phyloP scores from a whole-genome alignment of 1,140 invertebrate genomes.

The Pseudomyrmex cubaensis region DNA sequence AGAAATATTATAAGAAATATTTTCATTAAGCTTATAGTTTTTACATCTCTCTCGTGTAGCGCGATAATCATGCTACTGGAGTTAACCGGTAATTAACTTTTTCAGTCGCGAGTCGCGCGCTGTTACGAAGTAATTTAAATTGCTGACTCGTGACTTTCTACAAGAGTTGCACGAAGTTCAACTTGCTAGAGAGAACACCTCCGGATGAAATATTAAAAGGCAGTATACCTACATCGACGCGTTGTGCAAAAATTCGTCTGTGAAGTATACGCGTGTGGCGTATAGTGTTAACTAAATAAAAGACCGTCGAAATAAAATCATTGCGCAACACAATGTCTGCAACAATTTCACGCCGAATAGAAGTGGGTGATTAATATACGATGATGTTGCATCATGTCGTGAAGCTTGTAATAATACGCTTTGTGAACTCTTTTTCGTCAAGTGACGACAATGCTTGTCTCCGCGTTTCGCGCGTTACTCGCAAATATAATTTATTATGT shows the following conservation, averaged over 20 bases:
- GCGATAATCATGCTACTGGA: constrained; percentile 24
- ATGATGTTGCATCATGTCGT: constrained; percentile 60
- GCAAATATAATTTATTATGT: no score
- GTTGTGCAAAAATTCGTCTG: constrained; percentile 28
- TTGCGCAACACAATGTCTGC: constrained; percentile 12
- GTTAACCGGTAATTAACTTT: constrained; percentile 49
- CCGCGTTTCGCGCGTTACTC: neutral
- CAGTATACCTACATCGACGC: neutral
- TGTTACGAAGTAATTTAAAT: constrained; percentile 49
- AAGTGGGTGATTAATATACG: constrained; percentile 65
- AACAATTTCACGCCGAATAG: constrained; percentile 14
- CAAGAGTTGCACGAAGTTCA: constrained; percentile 17
- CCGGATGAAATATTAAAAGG: constrained; percentile 8
- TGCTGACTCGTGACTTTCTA: constrained; percentile 57
- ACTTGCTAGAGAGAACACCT: neutral
- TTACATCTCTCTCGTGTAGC: constrained; percentile 15
- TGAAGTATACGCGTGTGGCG: constrained; percentile 8
- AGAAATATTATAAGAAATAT: constrained; percentile 27
- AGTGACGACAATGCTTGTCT: constrained; percentile 51
- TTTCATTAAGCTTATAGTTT: constrained; percentile 48
- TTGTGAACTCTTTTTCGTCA: constrained; percentile 45
- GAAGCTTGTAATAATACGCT: constrained; percentile 45
- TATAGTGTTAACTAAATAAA: constrained; percentile 35
- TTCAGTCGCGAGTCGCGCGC: constrained; percentile 1
- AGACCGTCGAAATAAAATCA: constrained; percentile 28